These are phyloP conservation scores for Dendronephthya gigantea DNA, from an alignment of 64 coral and sea anemone genomes.

Conservation along the genomic window DNA sequence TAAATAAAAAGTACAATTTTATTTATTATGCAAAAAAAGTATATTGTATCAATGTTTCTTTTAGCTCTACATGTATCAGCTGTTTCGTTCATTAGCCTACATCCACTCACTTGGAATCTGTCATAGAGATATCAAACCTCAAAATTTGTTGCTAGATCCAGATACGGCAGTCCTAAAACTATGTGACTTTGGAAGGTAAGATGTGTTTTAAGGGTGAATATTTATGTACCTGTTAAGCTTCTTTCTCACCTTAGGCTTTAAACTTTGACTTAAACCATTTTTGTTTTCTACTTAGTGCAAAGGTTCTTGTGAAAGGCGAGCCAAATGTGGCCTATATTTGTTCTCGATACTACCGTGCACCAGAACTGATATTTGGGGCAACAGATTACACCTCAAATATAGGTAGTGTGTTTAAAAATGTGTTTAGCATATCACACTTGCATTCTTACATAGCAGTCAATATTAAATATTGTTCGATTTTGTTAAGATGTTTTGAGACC, in stretches of 20 bases:
- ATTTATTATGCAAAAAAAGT: too few species aligned
- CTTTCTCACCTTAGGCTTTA: too few species aligned
- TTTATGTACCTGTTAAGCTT: neutral
- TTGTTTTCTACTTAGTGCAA: slow-evolving; percentile 57
- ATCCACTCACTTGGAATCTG: slow-evolving; percentile 98
- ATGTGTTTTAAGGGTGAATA: neutral
- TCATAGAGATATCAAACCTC: slow-evolving; percentile 96
- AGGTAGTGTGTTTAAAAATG: slow-evolving; percentile 12
- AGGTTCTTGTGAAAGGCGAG: slow-evolving; percentile 95
- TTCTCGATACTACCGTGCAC: slow-evolving; percentile 96
- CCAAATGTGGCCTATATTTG: slow-evolving; percentile 99
- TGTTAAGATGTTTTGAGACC: too few species aligned
- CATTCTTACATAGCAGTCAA: too few species aligned
- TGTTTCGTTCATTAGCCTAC: slow-evolving; percentile 95
- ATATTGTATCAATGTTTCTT: neutral
- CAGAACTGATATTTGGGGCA: slow-evolving; percentile 97
- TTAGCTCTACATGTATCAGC: slow-evolving; percentile 99
- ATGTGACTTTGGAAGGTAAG: slow-evolving; percentile 98
- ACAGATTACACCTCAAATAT: slow-evolving; percentile 98
- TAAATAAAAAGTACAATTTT: too few species aligned
- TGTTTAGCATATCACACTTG: too few species aligned
- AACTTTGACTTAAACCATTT: neutral
- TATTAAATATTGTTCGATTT: too few species aligned
- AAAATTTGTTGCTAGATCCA: slow-evolving; percentile 93
- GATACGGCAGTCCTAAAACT: slow-evolving; percentile 97